Evolutionary conservation across 2,113 vertebrate species (phyloP), one percentile per base, ranked within the genome.

Genomic region (Ophiodon elongatus): DNA sequence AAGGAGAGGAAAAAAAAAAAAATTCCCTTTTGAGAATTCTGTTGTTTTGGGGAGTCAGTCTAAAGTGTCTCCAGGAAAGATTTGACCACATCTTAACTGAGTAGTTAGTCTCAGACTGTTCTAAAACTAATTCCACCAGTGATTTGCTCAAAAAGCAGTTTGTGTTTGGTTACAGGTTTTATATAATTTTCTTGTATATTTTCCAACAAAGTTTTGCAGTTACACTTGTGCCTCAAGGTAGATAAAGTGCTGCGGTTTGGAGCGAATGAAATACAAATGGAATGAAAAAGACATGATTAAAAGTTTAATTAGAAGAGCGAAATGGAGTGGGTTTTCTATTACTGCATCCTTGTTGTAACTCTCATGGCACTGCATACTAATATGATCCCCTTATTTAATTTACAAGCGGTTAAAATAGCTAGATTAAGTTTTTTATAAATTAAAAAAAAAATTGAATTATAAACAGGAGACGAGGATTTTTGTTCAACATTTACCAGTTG

Each of bases 281-380:
- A 69, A 31, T 63, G 56, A 70, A 76, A 85, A 78, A 50, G 72
- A 54, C 25, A 75, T 66, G 78, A 89, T 84, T 89, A 87, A 84
- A 93, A 87, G 90, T 91, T 91, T 88, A 93, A 93, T 92, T 93
- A 91, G 74, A 85, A 84, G 62, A 88, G 85, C 73, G 54, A 88
- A 92, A 88, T 81, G 70, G 73, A 90, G 91, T 85, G 87, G 84
- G 76, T 85, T 88, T 88, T 88, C 79, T 78, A 84, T 88, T 91
- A 91, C 83, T 89, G 86, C 86, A 90, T 90, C 77, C 74, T 62
- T 67, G 68, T 37, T 84, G 64, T 73, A 87, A 79, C 67, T 82
- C 77, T 73, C 60, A 85, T 76, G 85, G 76, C 64, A 41, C 83
- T 83, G 89, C 83, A 94, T 93, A 89, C 82, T 90, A 93, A 92